These are phyloP conservation scores for Hippocampus zosterae DNA, from an alignment of 2,113 vertebrate genomes.

Conservation along the genomic window DNA sequence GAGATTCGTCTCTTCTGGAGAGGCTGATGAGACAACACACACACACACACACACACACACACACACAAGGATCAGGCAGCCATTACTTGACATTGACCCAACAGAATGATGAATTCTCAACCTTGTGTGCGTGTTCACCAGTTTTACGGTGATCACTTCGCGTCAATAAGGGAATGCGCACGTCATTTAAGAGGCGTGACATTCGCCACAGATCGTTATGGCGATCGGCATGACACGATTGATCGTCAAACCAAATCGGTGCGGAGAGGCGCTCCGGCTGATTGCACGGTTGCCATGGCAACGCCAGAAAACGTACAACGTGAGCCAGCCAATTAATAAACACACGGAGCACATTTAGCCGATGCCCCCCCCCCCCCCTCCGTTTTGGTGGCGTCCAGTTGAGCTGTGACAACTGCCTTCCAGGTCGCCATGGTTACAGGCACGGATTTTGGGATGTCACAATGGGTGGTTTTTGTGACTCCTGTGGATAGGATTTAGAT, in stretches of 20 bases:
- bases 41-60: conserved; percentile 2
- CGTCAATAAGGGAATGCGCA: background rate
- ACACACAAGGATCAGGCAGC: background rate
- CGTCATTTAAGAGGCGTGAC: background rate
- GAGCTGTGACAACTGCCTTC: background rate
- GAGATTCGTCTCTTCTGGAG: background rate
- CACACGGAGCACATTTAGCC: background rate
- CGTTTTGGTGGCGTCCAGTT: background rate
- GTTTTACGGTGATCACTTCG: background rate
- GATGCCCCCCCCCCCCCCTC: background rate
- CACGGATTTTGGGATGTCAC: conserved; percentile 20
- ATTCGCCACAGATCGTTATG: background rate
- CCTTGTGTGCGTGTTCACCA: background rate
- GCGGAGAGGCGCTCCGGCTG: background rate
- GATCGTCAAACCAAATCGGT: conserved; percentile 1
- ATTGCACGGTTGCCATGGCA: conserved; percentile 20
- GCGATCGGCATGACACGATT: conserved; percentile 12
- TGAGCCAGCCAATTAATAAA: background rate
- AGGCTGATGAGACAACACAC: background rate
- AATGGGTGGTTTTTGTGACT: background rate
- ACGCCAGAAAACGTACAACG: conserved; percentile 4
- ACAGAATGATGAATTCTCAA: conserved; percentile 30
- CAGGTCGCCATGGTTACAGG: conserved; percentile 23
- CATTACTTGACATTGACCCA: conserved; percentile 14
- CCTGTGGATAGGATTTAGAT: too few relatives aligned